Evolutionary conservation across 1,140 invertebrate species (phyloP), one percentile per base, ranked within the genome.

Genomic region (Aphis craccivora): DNA sequence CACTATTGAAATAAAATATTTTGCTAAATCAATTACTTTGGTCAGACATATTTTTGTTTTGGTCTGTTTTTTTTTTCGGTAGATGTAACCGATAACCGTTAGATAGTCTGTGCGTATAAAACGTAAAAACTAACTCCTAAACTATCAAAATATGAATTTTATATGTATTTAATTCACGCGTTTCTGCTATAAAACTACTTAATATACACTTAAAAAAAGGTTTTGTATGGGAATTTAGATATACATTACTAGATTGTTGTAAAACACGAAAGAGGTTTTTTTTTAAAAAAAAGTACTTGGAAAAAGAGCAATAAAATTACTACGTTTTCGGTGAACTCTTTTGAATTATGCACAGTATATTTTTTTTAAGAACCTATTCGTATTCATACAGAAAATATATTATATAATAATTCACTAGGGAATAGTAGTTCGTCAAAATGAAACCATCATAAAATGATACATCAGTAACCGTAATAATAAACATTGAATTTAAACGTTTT

Each of bases 351-450:
- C 53, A 90, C 53, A 43, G 37, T 18, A 30, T 14, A 60, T 90
- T 60, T 90, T 89, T 45, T 89, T 60, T 43, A 90, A 90, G 89
- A 60, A 90, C 23, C 89, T 60, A 90, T 90, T 90, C 51, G 89
- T 60, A 90, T 90, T 90, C 53, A 60, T 60, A 43, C 37, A 89
- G 23, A 88, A 90, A 90, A 90, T 60, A 43, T 37, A 60, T 37
- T 37, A 90, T 60, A 60, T 90, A 67, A 90, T 60, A 90, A 60
- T 90, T 60, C 89, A 43, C 89, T 8, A 20, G 37, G 51, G 53
- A 90, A 60, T 60, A 40, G 51, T 43, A 90, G 25, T 43, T 89
- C n/a, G 25, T 53, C 87, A 40, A 90, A 90, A 90, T 30, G 23
- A 60, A 90, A 90, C 53, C 53, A 40, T 90, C 53, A 30, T 90